Conservation (phyloP, 1,140 invertebrate genomes). For the Lepidurus arcticus region DNA sequence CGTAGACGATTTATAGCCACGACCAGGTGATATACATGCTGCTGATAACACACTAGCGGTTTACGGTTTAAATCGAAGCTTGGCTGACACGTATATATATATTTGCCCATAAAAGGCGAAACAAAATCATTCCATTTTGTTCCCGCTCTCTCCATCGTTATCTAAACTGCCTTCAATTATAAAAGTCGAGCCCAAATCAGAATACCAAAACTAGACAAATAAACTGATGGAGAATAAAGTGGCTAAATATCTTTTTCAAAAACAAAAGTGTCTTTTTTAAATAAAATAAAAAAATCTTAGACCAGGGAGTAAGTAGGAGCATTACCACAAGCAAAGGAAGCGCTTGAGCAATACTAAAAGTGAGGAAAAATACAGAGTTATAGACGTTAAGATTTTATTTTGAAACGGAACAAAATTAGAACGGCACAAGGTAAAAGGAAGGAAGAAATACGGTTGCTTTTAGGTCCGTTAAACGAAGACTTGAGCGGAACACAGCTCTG, state of each 20-base stretch:
- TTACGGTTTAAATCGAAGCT: background rate
- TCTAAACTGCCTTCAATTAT: too few species aligned
- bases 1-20: slow-evolving; percentile 2
- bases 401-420: background rate
- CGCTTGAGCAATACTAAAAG: background rate
- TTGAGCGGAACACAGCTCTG: slow-evolving; percentile 5
- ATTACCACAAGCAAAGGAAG: background rate
- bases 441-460: slow-evolving; percentile 2
- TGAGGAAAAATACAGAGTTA: background rate
- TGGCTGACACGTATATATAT: background rate
- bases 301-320: background rate
- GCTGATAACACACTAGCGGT: background rate
- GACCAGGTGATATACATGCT: background rate
- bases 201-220: too few species aligned
- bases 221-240: too few species aligned
- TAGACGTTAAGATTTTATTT: background rate
- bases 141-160: background rate
- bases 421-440: background rate
- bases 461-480: background rate
- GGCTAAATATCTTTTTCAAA: background rate
- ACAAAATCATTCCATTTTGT: background rate
- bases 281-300: background rate
- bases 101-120: background rate
- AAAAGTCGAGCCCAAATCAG: too few species aligned
- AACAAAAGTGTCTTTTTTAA: background rate